These are phyloP conservation scores for Tiliacea citrago DNA, from an alignment of 2,888 invertebrate species.

Conservation along the genomic window DNA sequence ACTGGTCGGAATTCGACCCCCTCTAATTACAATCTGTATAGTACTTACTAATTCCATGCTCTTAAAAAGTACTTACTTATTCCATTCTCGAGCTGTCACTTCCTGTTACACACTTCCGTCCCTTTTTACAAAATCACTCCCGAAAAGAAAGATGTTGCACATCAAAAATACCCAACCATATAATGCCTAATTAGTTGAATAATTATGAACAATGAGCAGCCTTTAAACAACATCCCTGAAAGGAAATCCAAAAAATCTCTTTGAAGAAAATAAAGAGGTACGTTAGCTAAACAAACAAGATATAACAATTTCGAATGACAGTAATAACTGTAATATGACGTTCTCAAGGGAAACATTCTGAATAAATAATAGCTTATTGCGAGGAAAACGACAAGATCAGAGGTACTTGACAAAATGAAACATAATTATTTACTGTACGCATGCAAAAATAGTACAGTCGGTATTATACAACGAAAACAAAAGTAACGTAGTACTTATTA, in stretches of 20 bases:
- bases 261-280: conserved; percentile 1
- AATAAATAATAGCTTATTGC: conserved; percentile 29
- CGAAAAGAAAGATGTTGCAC: too few relatives aligned
- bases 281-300: neutral
- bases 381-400: conserved; percentile 6
- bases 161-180: neutral
- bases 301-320: conserved; percentile 7
- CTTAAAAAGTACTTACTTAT: too few relatives aligned
- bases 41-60: too few relatives aligned
- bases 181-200: neutral
- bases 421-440: conserved; percentile 14
- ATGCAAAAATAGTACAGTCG: too few relatives aligned
- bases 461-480: too few relatives aligned
- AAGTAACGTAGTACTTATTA: too few relatives aligned
- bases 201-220: neutral
- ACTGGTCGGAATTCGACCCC: too few relatives aligned
- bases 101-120: too few relatives aligned
- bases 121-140: too few relatives aligned
- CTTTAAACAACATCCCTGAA: neutral
- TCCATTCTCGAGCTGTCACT: too few relatives aligned
- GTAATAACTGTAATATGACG: neutral
- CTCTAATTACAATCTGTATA: too few relatives aligned
- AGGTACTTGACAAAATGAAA: conserved; percentile 22
- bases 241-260: neutral
- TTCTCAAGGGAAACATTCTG: conserved; percentile 10